Conservation (phyloP, 2,888 invertebrate genomes). For the Pyralis farinalis region DNA sequence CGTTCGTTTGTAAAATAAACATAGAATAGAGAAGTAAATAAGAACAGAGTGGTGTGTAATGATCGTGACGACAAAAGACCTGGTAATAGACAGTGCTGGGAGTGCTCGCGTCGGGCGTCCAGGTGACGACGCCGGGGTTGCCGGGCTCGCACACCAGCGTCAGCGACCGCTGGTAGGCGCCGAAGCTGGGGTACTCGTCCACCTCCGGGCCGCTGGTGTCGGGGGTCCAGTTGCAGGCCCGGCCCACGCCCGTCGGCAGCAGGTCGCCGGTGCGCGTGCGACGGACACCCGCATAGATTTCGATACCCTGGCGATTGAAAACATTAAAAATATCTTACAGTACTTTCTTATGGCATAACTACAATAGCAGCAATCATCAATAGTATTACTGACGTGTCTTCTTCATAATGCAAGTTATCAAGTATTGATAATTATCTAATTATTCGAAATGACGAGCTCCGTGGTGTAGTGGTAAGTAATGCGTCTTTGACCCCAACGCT, state of each 20-base stretch:
- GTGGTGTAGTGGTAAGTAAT: too few species aligned
- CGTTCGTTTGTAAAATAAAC: too few species aligned
- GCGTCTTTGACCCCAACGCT: too few species aligned
- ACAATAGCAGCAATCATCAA: too few species aligned
- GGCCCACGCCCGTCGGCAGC: slow-evolving; percentile 89
- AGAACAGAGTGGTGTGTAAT: slow-evolving; percentile 5
- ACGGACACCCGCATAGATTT: slow-evolving; percentile 91
- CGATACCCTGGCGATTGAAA: slow-evolving; percentile 86
- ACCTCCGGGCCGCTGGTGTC: slow-evolving; percentile 86
- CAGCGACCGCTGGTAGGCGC: slow-evolving; percentile 92
- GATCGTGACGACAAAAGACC: slow-evolving; percentile 61
- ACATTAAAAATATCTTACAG: too few species aligned
- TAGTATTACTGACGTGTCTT: too few species aligned
- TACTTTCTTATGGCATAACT: too few species aligned
- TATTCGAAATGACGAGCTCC: too few species aligned
- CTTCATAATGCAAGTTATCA: too few species aligned
- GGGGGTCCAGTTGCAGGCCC: slow-evolving; percentile 94
- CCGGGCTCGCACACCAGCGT: slow-evolving; percentile 92
- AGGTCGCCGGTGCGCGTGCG: slow-evolving; percentile 85
- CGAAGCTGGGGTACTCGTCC: slow-evolving; percentile 92
- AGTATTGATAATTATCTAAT: too few species aligned
- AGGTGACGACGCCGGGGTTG: slow-evolving; percentile 91
- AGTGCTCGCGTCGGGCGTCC: slow-evolving; percentile 92
- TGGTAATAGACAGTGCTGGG: slow-evolving; percentile 97
- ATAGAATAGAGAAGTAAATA: slow-evolving; percentile 7